Base-by-base conservation (phyloP, 2,797 vertebrate species). In the Spinus olivaceus region DNA sequence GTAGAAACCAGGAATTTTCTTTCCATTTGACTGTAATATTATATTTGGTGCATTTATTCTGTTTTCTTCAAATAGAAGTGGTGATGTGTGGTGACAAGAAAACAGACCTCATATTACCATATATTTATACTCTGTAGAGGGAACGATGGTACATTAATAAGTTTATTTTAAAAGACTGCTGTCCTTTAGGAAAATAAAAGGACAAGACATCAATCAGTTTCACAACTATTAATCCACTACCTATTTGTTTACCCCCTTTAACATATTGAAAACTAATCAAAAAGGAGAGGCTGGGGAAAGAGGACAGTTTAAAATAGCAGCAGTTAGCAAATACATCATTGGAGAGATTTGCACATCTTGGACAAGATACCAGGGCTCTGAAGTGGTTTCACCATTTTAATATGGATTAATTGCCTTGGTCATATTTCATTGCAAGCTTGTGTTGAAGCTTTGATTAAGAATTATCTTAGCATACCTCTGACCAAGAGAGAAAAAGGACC, bases 41-140 rank as follows among this genome's bases (percentile, higher is more conserved):
- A 67, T 92, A 97, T 97, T 97, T 97, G 96, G 96, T 97, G 90
- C 57, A 96, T 97, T 97, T 96, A 96, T 97, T 97, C 95, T 96
- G 86, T 94, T 97, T 97, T 95, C 84, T 91, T 95, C 85, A 97
- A 97, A 97, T 95, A 91, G 96, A 97, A 97, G 69, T 82, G 90
- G 96, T 96, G 97, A 97, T 74, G 90, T 97, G 96, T 97, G 97
- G 82, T 98, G 97, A 98, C 98, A 98, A 97, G 96, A 95, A 96
- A 95, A 92, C 92, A 97, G 96, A 96, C 88, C 94, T 97, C 93
- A 82, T 95, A 97, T 97, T 97, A 97, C 95, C 96, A 96, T 97
- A 76, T 82, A 96, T 97, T 97, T 97, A 97, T 97, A 95, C 84
- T 88, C 93, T 91, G 85, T 71, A 20, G 54, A 91, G 94, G 59